A percentile compares a stretch with the other conserved stretches of the same genome.
These are phyloP conservation scores for Watersipora subatra DNA, from an alignment of 1,140 invertebrate species.

Conservation along the genomic window DNA sequence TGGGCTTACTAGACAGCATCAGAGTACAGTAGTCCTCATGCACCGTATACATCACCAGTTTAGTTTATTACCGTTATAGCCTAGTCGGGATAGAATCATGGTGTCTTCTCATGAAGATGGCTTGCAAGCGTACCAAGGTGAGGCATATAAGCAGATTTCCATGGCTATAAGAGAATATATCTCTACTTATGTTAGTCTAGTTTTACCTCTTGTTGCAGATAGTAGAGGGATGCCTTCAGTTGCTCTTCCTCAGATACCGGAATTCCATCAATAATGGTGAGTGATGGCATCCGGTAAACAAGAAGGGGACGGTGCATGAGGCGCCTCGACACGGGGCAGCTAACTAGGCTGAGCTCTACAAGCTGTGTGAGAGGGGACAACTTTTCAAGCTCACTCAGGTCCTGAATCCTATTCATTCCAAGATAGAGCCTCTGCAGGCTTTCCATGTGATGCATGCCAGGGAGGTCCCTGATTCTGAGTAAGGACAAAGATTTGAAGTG, in stretches of 20 bases:
- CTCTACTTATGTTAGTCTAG: no score
- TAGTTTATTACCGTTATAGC: no score
- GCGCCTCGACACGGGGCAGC: slow-evolving; percentile 32
- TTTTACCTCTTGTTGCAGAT: slow-evolving; percentile 31
- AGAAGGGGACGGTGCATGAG: slow-evolving; percentile 33
- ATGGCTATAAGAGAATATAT: no score
- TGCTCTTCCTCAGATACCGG: slow-evolving; percentile 35
- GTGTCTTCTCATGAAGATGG: no score
- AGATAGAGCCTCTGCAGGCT: slow-evolving; percentile 35
- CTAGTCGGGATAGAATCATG: no score
- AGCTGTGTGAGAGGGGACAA: slow-evolving; percentile 24
- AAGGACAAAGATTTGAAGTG: no score
- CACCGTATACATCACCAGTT: no score
- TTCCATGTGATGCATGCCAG: slow-evolving; percentile 24
- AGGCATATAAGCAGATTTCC: no score
- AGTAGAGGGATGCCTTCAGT: slow-evolving; percentile 33
- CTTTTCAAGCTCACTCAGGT: slow-evolving; percentile 32
- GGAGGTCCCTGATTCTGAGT: slow-evolving; percentile 23
- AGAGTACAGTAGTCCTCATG: no score
- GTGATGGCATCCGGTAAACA: slow-evolving; percentile 27
- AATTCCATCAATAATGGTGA: slow-evolving; percentile 36
- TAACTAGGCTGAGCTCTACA: slow-evolving; percentile 33
- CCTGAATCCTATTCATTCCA: slow-evolving; percentile 37
- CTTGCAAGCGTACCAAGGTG: no score
- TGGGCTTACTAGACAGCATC: no score